phyloP scores from a whole-genome alignment of 2,888 invertebrate species.

The Macroteleia sp. region DNA sequence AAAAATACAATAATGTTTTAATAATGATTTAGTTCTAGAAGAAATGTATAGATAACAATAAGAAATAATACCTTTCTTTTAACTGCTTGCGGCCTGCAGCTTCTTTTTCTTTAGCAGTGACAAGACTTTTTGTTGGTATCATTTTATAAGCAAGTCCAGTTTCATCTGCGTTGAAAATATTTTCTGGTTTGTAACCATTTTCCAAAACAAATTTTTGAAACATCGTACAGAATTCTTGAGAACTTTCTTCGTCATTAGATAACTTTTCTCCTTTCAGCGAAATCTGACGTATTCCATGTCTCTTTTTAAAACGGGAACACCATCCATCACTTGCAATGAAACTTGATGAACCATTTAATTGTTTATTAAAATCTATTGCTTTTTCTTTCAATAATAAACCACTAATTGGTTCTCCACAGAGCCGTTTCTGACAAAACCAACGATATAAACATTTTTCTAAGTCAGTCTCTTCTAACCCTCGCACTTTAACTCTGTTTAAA shows the following conservation, averaged over 20 bases:
- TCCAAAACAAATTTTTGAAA: no score
- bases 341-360: not conserved
- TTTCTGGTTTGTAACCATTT: no score
- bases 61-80: slow-evolving; percentile 23
- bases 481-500: not conserved
- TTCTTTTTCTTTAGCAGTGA: no score
- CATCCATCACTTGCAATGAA: not conserved
- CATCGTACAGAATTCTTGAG: no score
- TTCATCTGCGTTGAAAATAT: no score
- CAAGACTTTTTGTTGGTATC: no score
- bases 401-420: not conserved
- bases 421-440: not conserved
- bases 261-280: slow-evolving; percentile 12
- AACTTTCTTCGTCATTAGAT: no score
- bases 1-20: not conserved
- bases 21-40: not conserved
- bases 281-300: not conserved
- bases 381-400: not conserved
- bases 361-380: not conserved
- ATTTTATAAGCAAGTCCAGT: no score
- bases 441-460: not conserved
- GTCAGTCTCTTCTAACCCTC: not conserved
- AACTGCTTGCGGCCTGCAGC: not conserved
- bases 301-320: not conserved
- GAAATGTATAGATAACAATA: no score